Evolutionary conservation across 2,888 invertebrate species (phyloP), one percentile per base, ranked within the genome.

Genomic region (Megalurothrips usitatus): DNA sequence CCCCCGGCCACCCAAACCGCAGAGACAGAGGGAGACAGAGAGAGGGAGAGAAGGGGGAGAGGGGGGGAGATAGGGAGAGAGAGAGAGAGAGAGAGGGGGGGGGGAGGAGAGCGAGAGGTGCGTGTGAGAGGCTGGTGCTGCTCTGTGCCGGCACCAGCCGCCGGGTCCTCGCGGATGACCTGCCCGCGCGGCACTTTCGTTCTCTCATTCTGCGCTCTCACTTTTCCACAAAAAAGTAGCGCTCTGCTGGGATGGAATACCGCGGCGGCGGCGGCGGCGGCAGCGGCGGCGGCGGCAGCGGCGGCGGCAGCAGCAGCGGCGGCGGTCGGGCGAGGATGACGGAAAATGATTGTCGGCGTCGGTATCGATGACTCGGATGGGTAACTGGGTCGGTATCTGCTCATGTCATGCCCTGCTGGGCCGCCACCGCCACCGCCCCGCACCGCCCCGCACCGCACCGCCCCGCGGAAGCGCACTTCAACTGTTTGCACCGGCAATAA

Each of bases 371-470:
- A 75, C 23, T 75, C 26, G 68, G 68, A 75, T 75, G 68, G 68
- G 68, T 75, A 75, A 75, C 68, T 75, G 68, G 68, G 68, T 26
- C 68, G 58, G 3, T 43, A 58, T 58, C 52, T 43, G 68, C 58
- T 17, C 52, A 52, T 17, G 58, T 19, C 58, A 58, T 58, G 58
- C 58, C 58, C n/a, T 58, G 58, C 19, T 58, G 58, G 19, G 58
- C 58, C 58, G 14, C 19, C 52, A 19, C 17, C 14, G 58, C 14
- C 58, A 19, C 58, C 11, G 58, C 17, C 58, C 58, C 14, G 52
- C 58, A 0, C 58, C 11, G 11, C 58, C 58, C 58, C 14, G 17
- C 58, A 17, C 58, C 58, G 17, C 58, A 6, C 58, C 58, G 52
- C 52, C 52, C 52, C 52, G 6, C 52, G 14, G 14, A 3, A 19